Evolutionary conservation across 2,113 vertebrate species (phyloP).

Genomic region (Corythornis vintsioides): DNA sequence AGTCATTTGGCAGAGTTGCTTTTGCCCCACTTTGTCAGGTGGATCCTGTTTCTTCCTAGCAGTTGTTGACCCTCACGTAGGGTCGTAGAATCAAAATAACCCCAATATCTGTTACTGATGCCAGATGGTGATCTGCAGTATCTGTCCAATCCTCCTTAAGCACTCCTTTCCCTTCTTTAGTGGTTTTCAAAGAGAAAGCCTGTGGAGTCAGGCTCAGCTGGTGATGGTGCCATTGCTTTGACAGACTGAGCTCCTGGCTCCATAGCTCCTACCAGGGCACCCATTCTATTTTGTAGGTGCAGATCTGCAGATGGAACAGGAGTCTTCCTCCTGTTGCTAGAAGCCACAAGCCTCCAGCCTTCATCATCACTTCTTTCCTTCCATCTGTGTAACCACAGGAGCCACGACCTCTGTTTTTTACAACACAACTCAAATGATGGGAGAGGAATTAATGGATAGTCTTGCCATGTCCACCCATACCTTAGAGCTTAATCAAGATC

Average conservation of each 20-base stretch:
- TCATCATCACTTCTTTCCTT: not conserved
- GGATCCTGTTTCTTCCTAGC: not conserved
- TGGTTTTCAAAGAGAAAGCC: not conserved
- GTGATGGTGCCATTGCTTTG: not conserved
- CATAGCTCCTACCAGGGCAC: not conserved
- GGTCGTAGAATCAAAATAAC: not conserved
- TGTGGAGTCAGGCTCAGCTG: not conserved
- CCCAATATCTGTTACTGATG: not conserved
- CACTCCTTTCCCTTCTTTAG: not conserved
- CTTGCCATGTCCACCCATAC: not conserved
- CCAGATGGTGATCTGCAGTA: not conserved
- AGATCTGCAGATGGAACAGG: not conserved
- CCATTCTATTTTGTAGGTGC: not conserved
- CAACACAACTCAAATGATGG: not conserved
- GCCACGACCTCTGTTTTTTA: not conserved
- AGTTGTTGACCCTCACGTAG: not conserved
- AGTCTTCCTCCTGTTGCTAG: not conserved
- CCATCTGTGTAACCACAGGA: not conserved
- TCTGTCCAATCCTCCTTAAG: not conserved
- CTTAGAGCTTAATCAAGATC: not conserved
- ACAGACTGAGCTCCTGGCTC: not conserved
- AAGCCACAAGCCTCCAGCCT: not conserved
- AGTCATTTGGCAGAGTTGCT: not conserved
- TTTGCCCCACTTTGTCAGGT: not conserved
- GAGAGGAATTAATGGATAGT: not conserved